Conservation (phyloP, 2,113 vertebrate genomes). For the Eulemur rufifrons region DNA sequence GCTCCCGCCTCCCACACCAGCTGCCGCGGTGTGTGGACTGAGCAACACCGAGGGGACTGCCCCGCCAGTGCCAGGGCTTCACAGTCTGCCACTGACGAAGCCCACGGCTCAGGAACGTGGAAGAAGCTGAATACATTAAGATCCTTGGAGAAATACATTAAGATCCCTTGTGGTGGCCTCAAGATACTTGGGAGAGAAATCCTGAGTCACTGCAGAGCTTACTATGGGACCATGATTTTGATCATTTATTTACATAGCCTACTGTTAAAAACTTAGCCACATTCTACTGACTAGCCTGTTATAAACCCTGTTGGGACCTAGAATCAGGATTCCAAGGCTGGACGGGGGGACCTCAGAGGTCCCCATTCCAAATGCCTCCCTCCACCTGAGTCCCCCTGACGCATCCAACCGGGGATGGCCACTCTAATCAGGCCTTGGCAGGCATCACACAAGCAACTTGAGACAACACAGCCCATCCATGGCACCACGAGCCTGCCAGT, state of each 20-base stretch:
- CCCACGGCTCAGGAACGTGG: background rate
- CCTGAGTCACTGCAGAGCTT: background rate
- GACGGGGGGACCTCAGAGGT: background rate
- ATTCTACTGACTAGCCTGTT: background rate
- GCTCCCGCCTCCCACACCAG: background rate
- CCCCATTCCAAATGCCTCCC: background rate
- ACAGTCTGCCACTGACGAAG: background rate
- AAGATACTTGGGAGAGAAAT: background rate
- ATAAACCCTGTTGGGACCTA: background rate
- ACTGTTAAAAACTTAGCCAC: background rate
- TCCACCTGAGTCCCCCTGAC: background rate
- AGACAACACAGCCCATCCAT: background rate
- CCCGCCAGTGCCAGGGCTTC: background rate
- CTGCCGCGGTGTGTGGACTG: too few relatives aligned
- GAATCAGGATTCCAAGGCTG: background rate
- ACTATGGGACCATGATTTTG: background rate
- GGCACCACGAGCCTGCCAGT: too few relatives aligned
- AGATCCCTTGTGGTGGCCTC: background rate
- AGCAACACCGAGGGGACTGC: rapidly evolving
- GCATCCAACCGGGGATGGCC: background rate
- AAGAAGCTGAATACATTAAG: background rate
- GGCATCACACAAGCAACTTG: background rate
- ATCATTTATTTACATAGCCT: background rate
- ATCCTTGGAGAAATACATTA: too few relatives aligned
- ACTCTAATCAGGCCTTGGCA: background rate